These are phyloP conservation scores for Gila orcuttii DNA, from an alignment of 2,113 vertebrate genomes.

Conservation along the genomic window DNA sequence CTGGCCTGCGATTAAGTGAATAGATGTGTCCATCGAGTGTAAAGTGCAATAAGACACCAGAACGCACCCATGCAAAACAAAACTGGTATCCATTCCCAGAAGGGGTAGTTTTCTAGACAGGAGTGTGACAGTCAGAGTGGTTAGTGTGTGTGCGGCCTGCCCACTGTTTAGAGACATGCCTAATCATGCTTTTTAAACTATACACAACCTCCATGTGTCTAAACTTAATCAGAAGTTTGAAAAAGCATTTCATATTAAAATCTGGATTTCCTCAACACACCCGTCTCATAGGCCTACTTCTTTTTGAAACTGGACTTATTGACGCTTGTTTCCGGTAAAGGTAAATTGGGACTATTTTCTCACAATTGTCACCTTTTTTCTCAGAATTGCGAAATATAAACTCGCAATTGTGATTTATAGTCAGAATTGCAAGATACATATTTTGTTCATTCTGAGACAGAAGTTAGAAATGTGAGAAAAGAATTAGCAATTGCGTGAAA, in stretches of 20 bases:
- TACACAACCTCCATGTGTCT: neutral
- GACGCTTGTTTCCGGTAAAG: too few relatives aligned
- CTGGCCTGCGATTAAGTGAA: neutral
- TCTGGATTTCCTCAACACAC: neutral
- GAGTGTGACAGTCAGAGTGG: neutral
- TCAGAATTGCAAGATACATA: too few relatives aligned
- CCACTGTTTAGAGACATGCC: constrained; percentile 41
- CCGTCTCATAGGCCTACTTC: neutral
- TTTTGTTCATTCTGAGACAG: too few relatives aligned
- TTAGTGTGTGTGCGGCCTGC: neutral
- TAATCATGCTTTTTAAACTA: constrained; percentile 36
- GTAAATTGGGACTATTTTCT: too few relatives aligned
- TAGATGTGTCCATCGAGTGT: neutral
- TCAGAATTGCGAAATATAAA: too few relatives aligned
- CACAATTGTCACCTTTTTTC: too few relatives aligned
- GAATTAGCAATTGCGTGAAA: too few relatives aligned
- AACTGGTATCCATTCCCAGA: constrained; percentile 16
- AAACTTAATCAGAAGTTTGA: neutral
- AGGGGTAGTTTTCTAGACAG: constrained; percentile 24
- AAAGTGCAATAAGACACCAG: constrained; percentile 33
- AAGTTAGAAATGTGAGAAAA: too few relatives aligned
- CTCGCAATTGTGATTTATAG: too few relatives aligned
- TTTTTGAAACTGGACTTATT: neutral
- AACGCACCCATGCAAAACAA: neutral
- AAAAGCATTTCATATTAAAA: neutral